A percentile compares a stretch with the other conserved stretches of the same genome.
Evolutionary conservation across 2,888 invertebrate genomes (phyloP).

Genomic region (Zelleria hepariella): DNA sequence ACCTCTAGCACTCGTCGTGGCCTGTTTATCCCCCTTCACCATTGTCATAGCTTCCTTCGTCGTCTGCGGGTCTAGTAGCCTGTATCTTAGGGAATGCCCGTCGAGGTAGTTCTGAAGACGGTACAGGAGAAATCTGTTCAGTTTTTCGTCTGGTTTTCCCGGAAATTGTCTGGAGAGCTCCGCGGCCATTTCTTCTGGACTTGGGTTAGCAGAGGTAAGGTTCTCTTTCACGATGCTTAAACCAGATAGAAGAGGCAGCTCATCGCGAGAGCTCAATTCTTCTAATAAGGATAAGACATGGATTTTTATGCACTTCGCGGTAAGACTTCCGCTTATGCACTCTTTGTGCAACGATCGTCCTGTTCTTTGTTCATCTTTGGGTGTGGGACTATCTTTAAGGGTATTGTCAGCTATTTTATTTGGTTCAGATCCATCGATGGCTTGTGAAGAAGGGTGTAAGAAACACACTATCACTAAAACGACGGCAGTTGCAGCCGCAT

Average conservation of each 20-base stretch:
- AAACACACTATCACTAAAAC: slow-evolving; percentile 33
- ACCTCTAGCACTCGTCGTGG: slow-evolving; percentile 52
- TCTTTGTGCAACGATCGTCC: slow-evolving; percentile 54
- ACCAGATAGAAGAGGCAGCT: slow-evolving; percentile 80
- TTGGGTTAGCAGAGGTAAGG: slow-evolving; percentile 45
- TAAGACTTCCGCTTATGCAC: slow-evolving; percentile 51
- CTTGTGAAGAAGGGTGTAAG: slow-evolving; percentile 27
- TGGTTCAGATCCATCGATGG: slow-evolving; percentile 39
- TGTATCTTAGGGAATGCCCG: slow-evolving; percentile 80
- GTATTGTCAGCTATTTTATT: slow-evolving; percentile 26
- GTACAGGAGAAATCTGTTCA: slow-evolving; percentile 81
- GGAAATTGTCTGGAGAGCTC: slow-evolving; percentile 84
- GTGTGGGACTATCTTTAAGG: slow-evolving; percentile 19
- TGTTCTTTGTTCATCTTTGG: slow-evolving; percentile 36
- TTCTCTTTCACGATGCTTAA: slow-evolving; percentile 82
- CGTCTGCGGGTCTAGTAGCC: slow-evolving; percentile 76
- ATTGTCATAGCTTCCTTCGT: slow-evolving; percentile 70
- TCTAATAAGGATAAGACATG: slow-evolving; percentile 84
- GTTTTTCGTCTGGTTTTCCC: slow-evolving; percentile 80
- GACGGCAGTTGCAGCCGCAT: slow-evolving; percentile 25
- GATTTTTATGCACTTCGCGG: slow-evolving; percentile 83
- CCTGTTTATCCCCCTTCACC: slow-evolving; percentile 51
- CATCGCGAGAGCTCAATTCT: slow-evolving; percentile 78
- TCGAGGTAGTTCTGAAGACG: slow-evolving; percentile 78
- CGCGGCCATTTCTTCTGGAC: slow-evolving; percentile 74